Conservation (phyloP, 64 coral and sea anemone genomes). For the Astreopora myriophthalma region DNA sequence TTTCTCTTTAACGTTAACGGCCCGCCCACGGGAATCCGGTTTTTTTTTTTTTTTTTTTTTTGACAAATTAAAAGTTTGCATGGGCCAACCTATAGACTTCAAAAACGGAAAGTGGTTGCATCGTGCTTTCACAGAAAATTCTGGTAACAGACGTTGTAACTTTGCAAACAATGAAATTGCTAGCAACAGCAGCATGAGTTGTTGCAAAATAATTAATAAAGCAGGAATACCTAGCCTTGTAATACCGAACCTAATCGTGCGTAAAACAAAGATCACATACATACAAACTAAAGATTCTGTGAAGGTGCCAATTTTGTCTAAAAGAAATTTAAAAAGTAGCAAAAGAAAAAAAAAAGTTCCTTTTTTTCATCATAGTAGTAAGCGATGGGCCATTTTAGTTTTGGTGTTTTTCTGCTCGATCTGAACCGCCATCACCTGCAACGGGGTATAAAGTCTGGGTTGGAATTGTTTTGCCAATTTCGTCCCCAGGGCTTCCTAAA, state of each 20-base stretch:
- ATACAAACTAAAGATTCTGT: background rate
- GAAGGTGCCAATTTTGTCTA: background rate
- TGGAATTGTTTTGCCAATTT: too few species aligned
- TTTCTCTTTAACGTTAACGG: too few species aligned
- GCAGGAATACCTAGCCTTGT: too few species aligned
- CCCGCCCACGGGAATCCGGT: background rate
- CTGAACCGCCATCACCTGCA: too few species aligned
- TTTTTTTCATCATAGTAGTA: background rate
- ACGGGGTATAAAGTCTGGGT: too few species aligned
- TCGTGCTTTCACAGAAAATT: constrained; percentile 33
- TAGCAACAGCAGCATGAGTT: background rate
- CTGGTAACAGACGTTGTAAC: background rate
- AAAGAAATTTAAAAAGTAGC: background rate
- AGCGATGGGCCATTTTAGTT: background rate
- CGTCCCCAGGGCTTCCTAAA: too few species aligned
- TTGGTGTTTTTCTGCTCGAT: too few species aligned
- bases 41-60: too few species aligned
- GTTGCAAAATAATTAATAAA: too few species aligned
- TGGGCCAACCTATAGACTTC: constrained; percentile 28
- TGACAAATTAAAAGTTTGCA: too few species aligned
- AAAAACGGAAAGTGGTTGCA: constrained; percentile 12
- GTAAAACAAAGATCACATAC: too few species aligned
- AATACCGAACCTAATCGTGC: background rate
- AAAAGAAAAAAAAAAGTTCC: background rate
- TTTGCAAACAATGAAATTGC: background rate